Evolutionary conservation across 2,797 vertebrate species (phyloP).

Genomic region (Parambassis ranga): DNA sequence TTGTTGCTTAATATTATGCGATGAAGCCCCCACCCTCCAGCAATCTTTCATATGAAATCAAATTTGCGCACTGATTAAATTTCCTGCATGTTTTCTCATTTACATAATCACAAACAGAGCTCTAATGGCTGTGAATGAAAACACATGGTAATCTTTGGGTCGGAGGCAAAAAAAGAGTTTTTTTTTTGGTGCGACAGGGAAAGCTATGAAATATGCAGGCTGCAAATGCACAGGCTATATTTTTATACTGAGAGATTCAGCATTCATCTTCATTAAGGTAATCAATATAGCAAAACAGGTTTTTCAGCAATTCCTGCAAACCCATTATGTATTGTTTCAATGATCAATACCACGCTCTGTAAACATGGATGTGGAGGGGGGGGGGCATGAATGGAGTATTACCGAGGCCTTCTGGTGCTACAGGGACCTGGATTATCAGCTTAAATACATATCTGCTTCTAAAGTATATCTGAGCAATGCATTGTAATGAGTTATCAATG

Average conservation of each 20-base stretch:
- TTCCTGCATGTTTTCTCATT: slow-evolving; percentile 78
- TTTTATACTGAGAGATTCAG: slow-evolving; percentile 61
- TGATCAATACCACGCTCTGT: slow-evolving; percentile 58
- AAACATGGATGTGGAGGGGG: slow-evolving; percentile 41
- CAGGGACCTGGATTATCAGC: slow-evolving; percentile 35
- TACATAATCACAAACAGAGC: slow-evolving; percentile 78
- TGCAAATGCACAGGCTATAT: slow-evolving; percentile 36
- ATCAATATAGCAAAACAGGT: slow-evolving; percentile 69
- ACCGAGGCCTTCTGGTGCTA: slow-evolving; percentile 1
- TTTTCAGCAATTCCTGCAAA: slow-evolving; percentile 69
- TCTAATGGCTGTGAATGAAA: slow-evolving; percentile 75
- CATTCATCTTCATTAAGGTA: slow-evolving; percentile 74
- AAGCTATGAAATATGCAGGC: slow-evolving; percentile 14
- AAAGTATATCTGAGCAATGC: slow-evolving; percentile 50
- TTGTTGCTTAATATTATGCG: slow-evolving; percentile 52
- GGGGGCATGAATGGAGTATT: slow-evolving; percentile 19
- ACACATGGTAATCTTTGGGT: slow-evolving; percentile 64
- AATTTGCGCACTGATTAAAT: slow-evolving; percentile 81
- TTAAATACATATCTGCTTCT: slow-evolving; percentile 24
- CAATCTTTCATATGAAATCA: slow-evolving; percentile 76
- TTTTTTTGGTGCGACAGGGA: neutral
- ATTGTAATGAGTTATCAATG: slow-evolving; percentile 33
- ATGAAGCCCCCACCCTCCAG: slow-evolving; percentile 57
- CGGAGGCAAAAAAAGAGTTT: slow-evolving; percentile 19
- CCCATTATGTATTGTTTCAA: slow-evolving; percentile 63